These are phyloP conservation scores for Centrocercus urophasianus DNA, from an alignment of 2,113 vertebrate genomes.

Conservation along the genomic window DNA sequence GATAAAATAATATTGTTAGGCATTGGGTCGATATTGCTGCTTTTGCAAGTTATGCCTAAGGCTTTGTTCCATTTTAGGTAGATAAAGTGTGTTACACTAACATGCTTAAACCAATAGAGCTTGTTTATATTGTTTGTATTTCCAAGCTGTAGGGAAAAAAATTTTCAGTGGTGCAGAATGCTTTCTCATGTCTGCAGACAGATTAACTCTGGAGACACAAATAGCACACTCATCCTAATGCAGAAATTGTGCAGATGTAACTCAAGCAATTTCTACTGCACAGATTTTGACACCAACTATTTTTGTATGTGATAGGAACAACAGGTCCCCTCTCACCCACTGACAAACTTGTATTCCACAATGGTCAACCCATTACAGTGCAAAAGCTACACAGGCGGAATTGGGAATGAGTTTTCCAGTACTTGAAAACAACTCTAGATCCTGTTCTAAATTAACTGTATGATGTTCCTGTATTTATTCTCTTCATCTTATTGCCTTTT, in stretches of 20 bases:
- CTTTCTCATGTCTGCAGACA: not conserved
- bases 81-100: not conserved
- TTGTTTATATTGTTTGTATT: not conserved
- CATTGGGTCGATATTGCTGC: not conserved
- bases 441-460: not conserved
- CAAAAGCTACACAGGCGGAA: not conserved
- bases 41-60: not conserved
- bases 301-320: not conserved
- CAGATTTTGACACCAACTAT: not conserved
- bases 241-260: not conserved
- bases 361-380: not conserved
- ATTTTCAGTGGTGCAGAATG: not conserved
- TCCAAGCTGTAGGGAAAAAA: not conserved
- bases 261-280: fast-evolving
- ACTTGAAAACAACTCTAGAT: not conserved
- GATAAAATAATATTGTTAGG: slow-evolving; percentile 6
- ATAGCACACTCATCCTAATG: not conserved
- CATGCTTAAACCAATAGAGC: not conserved
- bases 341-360: not conserved
- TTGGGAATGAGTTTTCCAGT: not conserved
- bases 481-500: not conserved
- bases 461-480: not conserved
- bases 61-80: slow-evolving; percentile 18
- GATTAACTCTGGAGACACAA: not conserved
- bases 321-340: not conserved